Evolutionary conservation across 2,113 vertebrate species (phyloP).

Genomic region (Helogale parvula): DNA sequence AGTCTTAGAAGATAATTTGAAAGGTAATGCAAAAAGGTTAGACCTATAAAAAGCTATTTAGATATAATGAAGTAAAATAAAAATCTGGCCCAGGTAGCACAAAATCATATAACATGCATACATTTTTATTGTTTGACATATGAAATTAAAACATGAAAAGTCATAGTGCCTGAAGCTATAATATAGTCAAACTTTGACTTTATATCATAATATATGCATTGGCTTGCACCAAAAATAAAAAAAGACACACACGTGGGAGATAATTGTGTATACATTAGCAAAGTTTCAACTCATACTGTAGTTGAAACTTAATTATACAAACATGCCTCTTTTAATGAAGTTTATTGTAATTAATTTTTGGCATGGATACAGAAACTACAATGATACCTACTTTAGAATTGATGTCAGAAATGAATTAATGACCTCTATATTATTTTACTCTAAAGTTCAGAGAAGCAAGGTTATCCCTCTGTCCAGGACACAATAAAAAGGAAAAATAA

Average conservation of each 20-base stretch:
- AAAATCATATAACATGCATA: slow-evolving; percentile 21
- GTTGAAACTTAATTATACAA: slow-evolving; percentile 35
- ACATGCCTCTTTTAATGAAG: background rate
- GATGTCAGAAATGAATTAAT: background rate
- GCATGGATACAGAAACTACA: background rate
- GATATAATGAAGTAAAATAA: slow-evolving; percentile 53
- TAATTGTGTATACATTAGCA: background rate
- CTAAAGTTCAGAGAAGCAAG: background rate
- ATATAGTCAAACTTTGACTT: background rate
- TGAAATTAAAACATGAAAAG: slow-evolving; percentile 13
- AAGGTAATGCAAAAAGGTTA: slow-evolving; percentile 47
- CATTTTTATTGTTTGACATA: slow-evolving; percentile 26
- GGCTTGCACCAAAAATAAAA: background rate
- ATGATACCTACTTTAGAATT: background rate
- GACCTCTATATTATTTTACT: background rate
- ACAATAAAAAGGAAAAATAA: background rate
- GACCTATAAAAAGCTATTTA: slow-evolving; percentile 44
- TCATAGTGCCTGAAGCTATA: background rate
- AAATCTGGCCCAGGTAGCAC: background rate
- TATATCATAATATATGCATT: background rate
- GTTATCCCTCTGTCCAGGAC: background rate
- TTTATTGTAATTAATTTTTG: background rate
- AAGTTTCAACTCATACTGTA: background rate
- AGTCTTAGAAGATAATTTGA: slow-evolving; percentile 36
- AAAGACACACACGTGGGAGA: background rate